phyloP scores from a whole-genome alignment of 2,888 invertebrate species.

The Drosophila gaucha region DNA sequence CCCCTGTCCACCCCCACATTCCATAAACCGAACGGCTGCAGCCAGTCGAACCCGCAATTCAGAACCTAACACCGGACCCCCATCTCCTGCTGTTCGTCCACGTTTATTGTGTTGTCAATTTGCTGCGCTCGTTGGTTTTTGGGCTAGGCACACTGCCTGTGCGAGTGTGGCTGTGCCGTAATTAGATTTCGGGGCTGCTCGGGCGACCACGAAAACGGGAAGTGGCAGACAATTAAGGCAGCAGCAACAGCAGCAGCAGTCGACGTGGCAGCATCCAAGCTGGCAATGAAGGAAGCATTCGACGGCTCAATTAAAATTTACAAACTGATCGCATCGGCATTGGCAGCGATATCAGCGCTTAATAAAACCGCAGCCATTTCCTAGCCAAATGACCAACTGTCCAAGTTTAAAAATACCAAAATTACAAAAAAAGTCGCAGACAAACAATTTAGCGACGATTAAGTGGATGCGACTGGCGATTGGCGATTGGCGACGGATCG shows the following conservation, averaged over 20 bases:
- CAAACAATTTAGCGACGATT: constrained; percentile 15
- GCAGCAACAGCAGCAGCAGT: no score
- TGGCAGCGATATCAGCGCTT: constrained; percentile 32
- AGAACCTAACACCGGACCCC: not conserved
- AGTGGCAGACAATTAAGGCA: constrained; percentile 75
- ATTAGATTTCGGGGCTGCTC: constrained; percentile 55
- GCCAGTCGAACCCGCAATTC: not conserved
- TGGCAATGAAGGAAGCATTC: constrained; percentile 63
- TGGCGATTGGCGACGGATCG: constrained; percentile 9
- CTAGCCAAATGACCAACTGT: constrained; percentile 77
- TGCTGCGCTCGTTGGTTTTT: constrained; percentile 67
- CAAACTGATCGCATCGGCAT: constrained; percentile 54
- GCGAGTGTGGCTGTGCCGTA: constrained; percentile 34
- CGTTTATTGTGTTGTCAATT: constrained; percentile 77
- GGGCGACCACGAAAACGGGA: constrained; percentile 69
- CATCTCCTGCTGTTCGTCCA: not conserved
- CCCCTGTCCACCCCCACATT: constrained; percentile 2
- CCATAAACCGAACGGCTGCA: constrained; percentile 39
- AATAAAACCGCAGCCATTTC: constrained; percentile 52
- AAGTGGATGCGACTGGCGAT: constrained; percentile 11
- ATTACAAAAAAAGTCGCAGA: constrained; percentile 6
- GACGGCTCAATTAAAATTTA: constrained; percentile 70
- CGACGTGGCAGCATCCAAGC: constrained; percentile 16
- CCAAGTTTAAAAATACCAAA: constrained; percentile 54
- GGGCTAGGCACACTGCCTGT: constrained; percentile 30